Percentiles rank a stretch among this genome's conserved stretches.
Evolutionary conservation across 2,113 vertebrate species (phyloP).

Genomic region (Cheirogaleus medius): DNA sequence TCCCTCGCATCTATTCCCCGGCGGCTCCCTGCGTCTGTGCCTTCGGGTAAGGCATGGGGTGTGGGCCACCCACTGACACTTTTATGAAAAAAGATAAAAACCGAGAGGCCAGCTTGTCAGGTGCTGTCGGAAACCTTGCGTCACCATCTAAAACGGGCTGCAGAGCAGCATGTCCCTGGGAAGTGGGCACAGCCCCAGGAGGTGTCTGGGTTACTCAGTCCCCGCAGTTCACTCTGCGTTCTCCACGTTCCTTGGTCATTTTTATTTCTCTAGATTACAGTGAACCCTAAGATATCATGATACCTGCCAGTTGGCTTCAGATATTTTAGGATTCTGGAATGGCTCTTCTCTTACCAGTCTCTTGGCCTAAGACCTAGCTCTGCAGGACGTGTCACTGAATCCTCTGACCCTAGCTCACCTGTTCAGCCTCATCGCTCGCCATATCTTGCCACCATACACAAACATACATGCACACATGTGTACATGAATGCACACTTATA

Average conservation of each 20-base stretch:
- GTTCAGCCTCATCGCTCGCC: background rate
- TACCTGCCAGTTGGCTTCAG: background rate
- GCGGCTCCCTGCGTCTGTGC: background rate
- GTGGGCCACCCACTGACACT: background rate
- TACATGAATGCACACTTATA: too few species aligned
- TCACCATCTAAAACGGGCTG: conserved; percentile 8
- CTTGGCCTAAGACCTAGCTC: background rate
- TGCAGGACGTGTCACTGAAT: background rate
- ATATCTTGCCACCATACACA: background rate
- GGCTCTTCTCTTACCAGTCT: background rate
- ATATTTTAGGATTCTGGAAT: background rate
- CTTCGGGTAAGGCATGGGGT: background rate
- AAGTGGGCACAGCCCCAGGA: background rate
- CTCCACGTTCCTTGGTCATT: background rate
- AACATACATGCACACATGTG: accelerated
- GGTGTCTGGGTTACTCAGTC: background rate
- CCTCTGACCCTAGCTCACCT: background rate
- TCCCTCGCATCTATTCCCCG: background rate
- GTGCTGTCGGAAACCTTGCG: background rate
- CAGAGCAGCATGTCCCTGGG: background rate
- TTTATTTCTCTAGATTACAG: background rate
- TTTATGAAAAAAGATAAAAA: conserved; percentile 5
- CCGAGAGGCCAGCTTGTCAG: background rate
- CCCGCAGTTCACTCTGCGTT: background rate
- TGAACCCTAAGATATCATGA: background rate